Conservation (phyloP, 37 sponge, comb jelly and placozoan genomes). For the Halichondria panicea region DNA sequence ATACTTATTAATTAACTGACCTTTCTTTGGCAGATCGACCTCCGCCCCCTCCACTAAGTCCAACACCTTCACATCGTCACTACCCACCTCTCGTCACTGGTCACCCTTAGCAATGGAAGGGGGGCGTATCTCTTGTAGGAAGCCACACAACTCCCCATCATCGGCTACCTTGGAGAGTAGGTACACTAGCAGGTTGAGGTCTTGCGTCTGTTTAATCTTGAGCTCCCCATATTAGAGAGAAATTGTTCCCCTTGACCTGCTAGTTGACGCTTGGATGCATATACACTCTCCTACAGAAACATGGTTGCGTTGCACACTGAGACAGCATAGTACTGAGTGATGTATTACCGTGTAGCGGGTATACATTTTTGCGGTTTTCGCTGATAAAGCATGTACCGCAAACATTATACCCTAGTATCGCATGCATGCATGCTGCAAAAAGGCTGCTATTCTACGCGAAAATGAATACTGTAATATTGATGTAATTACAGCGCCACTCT, state of each 20-base stretch:
- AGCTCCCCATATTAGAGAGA: slow-evolving; percentile 76
- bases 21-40: slow-evolving; percentile 56
- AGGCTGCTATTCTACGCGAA: no score
- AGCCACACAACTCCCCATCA: slow-evolving; percentile 51
- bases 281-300: slow-evolving; percentile 49
- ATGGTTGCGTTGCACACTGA: neutral
- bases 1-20: no score
- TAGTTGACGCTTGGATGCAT: slow-evolving; percentile 70
- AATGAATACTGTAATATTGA: no score
- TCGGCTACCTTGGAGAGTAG: slow-evolving; percentile 71
- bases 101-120: neutral
- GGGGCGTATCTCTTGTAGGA: slow-evolving; percentile 23
- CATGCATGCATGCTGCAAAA: no score
- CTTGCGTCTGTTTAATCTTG: slow-evolving; percentile 62
- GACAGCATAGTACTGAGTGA: neutral
- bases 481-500: no score
- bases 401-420: no score
- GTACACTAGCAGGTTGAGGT: slow-evolving; percentile 79
- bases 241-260: slow-evolving; percentile 68
- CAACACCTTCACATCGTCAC: slow-evolving; percentile 23
- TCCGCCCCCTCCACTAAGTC: slow-evolving; percentile 53
- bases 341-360: neutral
- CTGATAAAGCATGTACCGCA: no score
- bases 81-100: neutral
- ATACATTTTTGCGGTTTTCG: no score